Evolutionary conservation across 2,113 vertebrate genomes (phyloP).

Genomic region (Nymphicus hollandicus): DNA sequence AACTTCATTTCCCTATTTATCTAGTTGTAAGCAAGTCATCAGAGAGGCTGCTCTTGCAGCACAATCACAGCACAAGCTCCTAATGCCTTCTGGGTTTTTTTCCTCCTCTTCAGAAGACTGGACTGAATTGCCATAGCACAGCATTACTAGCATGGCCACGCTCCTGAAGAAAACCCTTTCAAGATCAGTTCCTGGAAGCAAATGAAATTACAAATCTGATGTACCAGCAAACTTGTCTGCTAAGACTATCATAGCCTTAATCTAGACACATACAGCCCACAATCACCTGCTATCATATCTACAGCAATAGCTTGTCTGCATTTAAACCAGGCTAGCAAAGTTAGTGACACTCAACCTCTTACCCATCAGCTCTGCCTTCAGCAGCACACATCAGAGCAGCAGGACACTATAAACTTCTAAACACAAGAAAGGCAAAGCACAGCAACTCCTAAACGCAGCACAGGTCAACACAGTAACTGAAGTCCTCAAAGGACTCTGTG

Average conservation of each 20-base stretch:
- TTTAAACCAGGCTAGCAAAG: not conserved
- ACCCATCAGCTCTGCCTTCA: not conserved
- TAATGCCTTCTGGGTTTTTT: not conserved
- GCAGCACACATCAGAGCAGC: not conserved
- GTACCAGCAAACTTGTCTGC: not conserved
- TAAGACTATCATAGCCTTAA: not conserved
- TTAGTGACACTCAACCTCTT: not conserved
- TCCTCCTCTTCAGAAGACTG: not conserved
- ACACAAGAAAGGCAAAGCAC: not conserved
- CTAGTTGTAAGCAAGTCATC: not conserved
- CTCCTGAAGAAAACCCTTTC: not conserved
- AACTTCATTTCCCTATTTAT: not conserved
- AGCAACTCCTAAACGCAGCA: not conserved
- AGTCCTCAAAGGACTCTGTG: not conserved
- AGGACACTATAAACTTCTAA: not conserved
- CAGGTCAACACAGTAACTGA: not conserved
- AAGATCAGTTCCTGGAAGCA: not conserved
- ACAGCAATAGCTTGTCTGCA: not conserved
- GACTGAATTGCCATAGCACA: not conserved
- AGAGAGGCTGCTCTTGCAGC: not conserved
- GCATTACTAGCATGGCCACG: not conserved
- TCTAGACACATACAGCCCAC: not conserved
- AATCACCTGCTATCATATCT: not conserved
- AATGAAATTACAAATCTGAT: not conserved
- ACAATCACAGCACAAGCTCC: not conserved